These are phyloP conservation scores for Drosophila ananassae DNA, from an alignment of 1,140 invertebrate genomes.

Conservation along the genomic window DNA sequence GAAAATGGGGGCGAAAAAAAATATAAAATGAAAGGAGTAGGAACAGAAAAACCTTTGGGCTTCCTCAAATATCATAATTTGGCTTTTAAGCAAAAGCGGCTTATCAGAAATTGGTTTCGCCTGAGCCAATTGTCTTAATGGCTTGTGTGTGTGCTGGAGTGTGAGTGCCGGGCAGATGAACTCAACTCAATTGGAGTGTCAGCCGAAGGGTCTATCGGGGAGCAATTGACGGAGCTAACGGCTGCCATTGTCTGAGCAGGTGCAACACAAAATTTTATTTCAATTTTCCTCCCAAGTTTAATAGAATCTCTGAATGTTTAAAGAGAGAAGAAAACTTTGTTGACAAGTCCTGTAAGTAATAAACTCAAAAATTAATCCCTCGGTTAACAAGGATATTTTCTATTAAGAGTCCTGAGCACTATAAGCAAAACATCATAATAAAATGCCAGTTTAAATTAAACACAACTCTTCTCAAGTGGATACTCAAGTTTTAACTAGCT, in stretches of 20 bases:
- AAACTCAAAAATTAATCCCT: not conserved
- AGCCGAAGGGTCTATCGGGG: slow-evolving; percentile 15
- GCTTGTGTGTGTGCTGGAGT: slow-evolving; percentile 38
- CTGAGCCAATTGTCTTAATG: slow-evolving; percentile 78
- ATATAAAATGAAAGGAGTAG: slow-evolving; percentile 12
- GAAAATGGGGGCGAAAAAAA: slow-evolving; percentile 5
- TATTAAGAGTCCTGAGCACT: not conserved
- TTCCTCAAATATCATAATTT: slow-evolving; percentile 79
- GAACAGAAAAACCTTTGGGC: slow-evolving; percentile 47
- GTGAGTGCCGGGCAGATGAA: slow-evolving; percentile 34
- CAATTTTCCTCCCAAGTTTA: slow-evolving; percentile 6
- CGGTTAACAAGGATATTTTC: not conserved
- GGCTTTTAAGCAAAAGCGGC: slow-evolving; percentile 80
- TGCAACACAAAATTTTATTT: slow-evolving; percentile 25
- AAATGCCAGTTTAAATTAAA: slow-evolving; percentile 35
- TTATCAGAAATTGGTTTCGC: slow-evolving; percentile 81
- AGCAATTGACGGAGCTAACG: slow-evolving; percentile 43
- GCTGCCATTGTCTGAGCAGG: slow-evolving; percentile 24
- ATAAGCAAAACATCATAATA: slow-evolving; percentile 18
- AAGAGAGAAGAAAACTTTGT: not conserved
- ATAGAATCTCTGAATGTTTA: not conserved
- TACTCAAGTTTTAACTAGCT: slow-evolving; percentile 57
- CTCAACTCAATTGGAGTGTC: slow-evolving; percentile 55
- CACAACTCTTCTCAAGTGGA: slow-evolving; percentile 36
- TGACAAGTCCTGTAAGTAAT: not conserved